phyloP scores from a whole-genome alignment of 2,888 invertebrate genomes.

The Ellobium chinense region DNA sequence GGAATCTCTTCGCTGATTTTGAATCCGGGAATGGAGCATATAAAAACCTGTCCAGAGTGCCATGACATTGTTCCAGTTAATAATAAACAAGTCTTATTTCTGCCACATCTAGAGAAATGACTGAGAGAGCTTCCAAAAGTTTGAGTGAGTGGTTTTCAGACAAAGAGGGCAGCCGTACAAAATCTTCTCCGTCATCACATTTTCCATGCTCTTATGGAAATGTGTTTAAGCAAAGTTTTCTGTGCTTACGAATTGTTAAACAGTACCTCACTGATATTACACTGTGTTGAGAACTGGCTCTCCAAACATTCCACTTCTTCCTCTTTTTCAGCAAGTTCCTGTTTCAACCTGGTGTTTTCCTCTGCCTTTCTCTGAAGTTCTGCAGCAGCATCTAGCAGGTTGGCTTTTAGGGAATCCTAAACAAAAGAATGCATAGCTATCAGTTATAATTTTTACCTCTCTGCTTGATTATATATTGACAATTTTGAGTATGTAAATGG shows the following conservation, averaged over 20 bases:
- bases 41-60: too few species aligned
- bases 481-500: too few species aligned
- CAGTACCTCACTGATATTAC: constrained; percentile 30
- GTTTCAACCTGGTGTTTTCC: neutral
- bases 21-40: too few species aligned
- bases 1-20: too few species aligned
- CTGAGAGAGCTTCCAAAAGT: too few species aligned
- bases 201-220: constrained; percentile 18
- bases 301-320: constrained; percentile 37
- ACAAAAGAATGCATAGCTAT: neutral
- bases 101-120: too few species aligned
- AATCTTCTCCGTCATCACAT: constrained; percentile 39
- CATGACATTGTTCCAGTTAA: too few species aligned
- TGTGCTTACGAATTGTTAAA: neutral
- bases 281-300: constrained; percentile 32
- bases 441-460: neutral
- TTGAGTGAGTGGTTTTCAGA: too few species aligned
- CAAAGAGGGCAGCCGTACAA: too few species aligned
- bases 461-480: too few species aligned
- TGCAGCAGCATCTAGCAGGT: neutral
- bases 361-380: constrained; percentile 17
- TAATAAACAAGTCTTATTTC: too few species aligned
- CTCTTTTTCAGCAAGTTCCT: constrained; percentile 24
- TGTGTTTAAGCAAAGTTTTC: neutral
- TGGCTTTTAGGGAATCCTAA: constrained; percentile 2